Percentiles rank a stretch among this genome's conserved stretches.
These are phyloP conservation scores for Pachypsylla venusta DNA, from an alignment of 1,140 invertebrate genomes.

Conservation along the genomic window DNA sequence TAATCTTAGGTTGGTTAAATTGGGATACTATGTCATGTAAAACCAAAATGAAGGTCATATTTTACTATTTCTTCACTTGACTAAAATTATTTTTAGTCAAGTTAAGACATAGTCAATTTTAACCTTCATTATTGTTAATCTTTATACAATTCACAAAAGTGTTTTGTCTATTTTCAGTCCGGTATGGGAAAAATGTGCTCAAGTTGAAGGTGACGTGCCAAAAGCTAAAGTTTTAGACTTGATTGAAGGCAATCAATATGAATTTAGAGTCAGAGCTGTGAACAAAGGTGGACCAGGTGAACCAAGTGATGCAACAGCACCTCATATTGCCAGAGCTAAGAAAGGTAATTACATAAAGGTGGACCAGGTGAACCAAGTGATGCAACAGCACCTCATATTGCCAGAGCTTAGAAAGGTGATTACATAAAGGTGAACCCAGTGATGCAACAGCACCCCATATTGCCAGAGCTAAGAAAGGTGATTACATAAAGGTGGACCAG, in stretches of 20 bases:
- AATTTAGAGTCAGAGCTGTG: slow-evolving; percentile 85
- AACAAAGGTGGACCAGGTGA: slow-evolving; percentile 89
- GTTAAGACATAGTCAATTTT: too few species aligned
- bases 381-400: slow-evolving; percentile 70
- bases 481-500: slow-evolving; percentile 53
- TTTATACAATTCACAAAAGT: neutral
- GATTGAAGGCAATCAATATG: slow-evolving; percentile 77
- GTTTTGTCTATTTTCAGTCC: slow-evolving; percentile 35
- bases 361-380: slow-evolving; percentile 48
- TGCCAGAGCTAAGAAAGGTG: slow-evolving; percentile 78
- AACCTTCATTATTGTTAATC: too few species aligned
- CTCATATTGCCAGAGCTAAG: slow-evolving; percentile 80
- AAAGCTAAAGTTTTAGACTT: slow-evolving; percentile 71
- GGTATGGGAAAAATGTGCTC: slow-evolving; percentile 74
- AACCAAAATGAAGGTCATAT: neutral
- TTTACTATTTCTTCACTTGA: too few species aligned
- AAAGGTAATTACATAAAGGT: slow-evolving; percentile 54
- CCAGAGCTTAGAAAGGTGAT: slow-evolving; percentile 81
- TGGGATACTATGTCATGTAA: neutral
- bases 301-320: slow-evolving; percentile 73
- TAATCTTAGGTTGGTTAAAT: too few species aligned
- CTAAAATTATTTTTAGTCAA: too few species aligned
- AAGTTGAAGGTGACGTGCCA: slow-evolving; percentile 68
- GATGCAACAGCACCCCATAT: slow-evolving; percentile 73
- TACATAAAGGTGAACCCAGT: slow-evolving; percentile 68